Evolutionary conservation across 1,140 invertebrate species (phyloP), one percentile per base, ranked within the genome.

Genomic region (Campoletis sonorensis): DNA sequence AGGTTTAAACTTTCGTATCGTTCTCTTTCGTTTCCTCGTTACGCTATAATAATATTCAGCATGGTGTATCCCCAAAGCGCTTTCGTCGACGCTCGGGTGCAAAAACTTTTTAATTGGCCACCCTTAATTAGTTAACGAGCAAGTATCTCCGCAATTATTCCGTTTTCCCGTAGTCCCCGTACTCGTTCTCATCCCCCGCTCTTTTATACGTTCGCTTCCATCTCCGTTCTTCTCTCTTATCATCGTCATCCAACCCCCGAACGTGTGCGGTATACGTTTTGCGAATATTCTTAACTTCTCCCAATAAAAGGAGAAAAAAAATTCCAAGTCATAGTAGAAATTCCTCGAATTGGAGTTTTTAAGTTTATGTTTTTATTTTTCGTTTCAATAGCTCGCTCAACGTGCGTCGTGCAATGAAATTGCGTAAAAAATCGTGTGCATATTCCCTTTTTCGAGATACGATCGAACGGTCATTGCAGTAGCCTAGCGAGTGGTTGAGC

Each of bases 91-190:
- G 84, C 82, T 76, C 68, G 86, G 89, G 87, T 83, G 89, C 7
- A 45, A 87, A 84, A 92, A 91, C 88, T 91, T 91, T 92, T 92
- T 92, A 91, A 92, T 92, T 92, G 91, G 90, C 88, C 84, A 88
- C 87, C 88, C 86, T 89, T 91, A 91, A 92, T 91, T 91, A 91
- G 90, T 90, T 89, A 90, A 88, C 89, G 85, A 88, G 86, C 85
- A 72, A 84, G 88, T 89, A 87, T 86, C 87, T 87, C 86, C 84
- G 87, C 91, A 92, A 91, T 92, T 91, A 92, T 91, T 89, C 90
- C 86, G 87, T 89, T 89, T 90, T 86, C 86, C 49, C 86, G 82
- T 40, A 81, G 76, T 61, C 54, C 80, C 51, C 81, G 77, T 81
- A 82, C 54, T 78, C 78, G 37, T 76, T 58, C 58, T 30, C 77